A percentile compares a stretch with the other conserved stretches of the same genome.
phyloP scores from a whole-genome alignment of 2,888 invertebrate genomes.

The Drosophila seclusa region DNA sequence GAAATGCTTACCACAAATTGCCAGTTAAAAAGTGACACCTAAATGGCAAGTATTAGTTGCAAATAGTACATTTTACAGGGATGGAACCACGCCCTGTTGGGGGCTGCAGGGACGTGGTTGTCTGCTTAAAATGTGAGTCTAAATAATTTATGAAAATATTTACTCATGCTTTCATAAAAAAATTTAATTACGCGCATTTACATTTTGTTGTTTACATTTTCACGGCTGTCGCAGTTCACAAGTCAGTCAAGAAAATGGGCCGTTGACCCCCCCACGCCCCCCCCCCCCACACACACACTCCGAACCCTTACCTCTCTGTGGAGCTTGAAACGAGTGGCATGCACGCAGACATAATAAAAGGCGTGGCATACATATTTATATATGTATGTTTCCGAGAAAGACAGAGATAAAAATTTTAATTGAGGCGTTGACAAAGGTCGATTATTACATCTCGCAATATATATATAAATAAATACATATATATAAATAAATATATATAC shows the following conservation, averaged over 20 bases:
- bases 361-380: constrained; percentile 11
- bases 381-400: not conserved
- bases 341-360: constrained; percentile 54
- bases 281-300: not conserved
- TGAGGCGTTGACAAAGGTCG: not conserved
- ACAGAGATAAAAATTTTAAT: not conserved
- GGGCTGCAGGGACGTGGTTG: not conserved
- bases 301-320: not conserved
- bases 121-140: constrained; percentile 19
- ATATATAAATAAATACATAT: not conserved
- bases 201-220: constrained; percentile 71
- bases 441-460: not conserved
- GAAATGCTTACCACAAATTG: constrained; percentile 62
- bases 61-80: not conserved
- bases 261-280: constrained; percentile 34
- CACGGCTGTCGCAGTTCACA: constrained; percentile 56
- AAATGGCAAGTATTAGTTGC: constrained; percentile 6
- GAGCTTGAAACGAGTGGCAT: constrained; percentile 51
- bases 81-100: constrained; percentile 29
- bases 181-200: constrained; percentile 72
- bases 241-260: constrained; percentile 34
- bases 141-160: constrained; percentile 64
- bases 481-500: not conserved
- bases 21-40: constrained; percentile 66
- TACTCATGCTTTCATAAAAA: constrained; percentile 64